Evolutionary conservation across 2,888 invertebrate species (phyloP), one percentile per base, ranked within the genome.

Genomic region (Leptura quadrifasciata): DNA sequence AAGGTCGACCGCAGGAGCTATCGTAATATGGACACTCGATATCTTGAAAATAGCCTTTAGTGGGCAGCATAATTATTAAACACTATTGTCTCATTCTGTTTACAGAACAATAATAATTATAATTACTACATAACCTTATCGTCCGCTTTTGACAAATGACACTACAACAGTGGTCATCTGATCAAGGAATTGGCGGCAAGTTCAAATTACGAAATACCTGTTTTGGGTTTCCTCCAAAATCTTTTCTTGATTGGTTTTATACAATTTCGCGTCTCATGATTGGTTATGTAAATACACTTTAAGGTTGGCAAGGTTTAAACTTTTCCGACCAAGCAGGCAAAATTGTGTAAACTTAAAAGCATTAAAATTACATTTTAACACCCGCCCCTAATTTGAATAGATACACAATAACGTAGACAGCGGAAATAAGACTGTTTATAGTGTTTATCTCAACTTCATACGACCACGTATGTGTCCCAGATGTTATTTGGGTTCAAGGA

Each of bases 1-100:
- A 96, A 21, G 97, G 97, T 85, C 98, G 91, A 83, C 94, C 94
- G 90, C 98, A 98, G 68, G 93, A 90, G 78, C 94, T 94, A 85
- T 94, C 93, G 88, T 93, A 96, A 90, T 95, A 97, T 24, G 97
- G 97, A 88, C 98, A 98, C 84, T 92, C 93, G 80, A 96, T 93
- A 84, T 93, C 93, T 90, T 95, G 94, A 87, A 98, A 98, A 88
- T 95, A 94, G 79, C 97, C 97, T 82, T 95, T 95, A 75, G 97
- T 95, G 55, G 97, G 96, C 86, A 98, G 92, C 98, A 98, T 98
- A 88, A 58, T 90, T 88, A 54, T 58, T 58, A 57, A 55, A 27
- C n/a, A 39, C 55, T 58, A 35, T 58, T 31, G n/a, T 58, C 55
- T 57, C 68, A 68, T 68, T 31, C 35, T 55, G 55, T 68, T 35